Percentiles rank a stretch among this genome's conserved stretches.
phyloP scores from a whole-genome alignment of 1,140 invertebrate genomes.

The Drosophila setifemur region DNA sequence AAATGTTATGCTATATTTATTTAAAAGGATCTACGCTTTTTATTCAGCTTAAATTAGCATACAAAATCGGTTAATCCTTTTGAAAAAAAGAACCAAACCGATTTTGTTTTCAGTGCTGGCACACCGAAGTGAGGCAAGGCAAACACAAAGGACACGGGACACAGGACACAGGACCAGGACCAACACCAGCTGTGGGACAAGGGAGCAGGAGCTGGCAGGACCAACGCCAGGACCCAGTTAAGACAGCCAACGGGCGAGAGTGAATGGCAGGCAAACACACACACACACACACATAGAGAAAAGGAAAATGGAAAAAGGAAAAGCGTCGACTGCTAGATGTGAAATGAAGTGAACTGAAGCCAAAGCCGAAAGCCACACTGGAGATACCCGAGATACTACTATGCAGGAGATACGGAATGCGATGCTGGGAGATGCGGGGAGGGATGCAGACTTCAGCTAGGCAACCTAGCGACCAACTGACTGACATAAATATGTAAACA shows the following conservation, averaged over 20 bases:
- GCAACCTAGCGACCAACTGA: conserved; percentile 67
- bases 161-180: conserved; percentile 18
- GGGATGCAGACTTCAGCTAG: conserved; percentile 24
- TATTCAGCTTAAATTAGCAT: too few species aligned
- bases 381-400: conserved; percentile 2
- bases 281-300: too few species aligned
- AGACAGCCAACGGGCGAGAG: conserved; percentile 55
- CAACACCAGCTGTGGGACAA: conserved; percentile 24
- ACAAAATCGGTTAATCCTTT: too few species aligned
- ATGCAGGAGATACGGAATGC: conserved; percentile 2
- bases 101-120: conserved; percentile 7
- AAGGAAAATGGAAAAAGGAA: too few species aligned
- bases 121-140: conserved; percentile 35
- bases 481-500: conserved; percentile 81
- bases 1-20: too few species aligned
- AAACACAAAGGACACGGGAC: conserved; percentile 40
- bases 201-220: conserved; percentile 15
- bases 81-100: too few species aligned
- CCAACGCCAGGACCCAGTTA: conserved; percentile 33
- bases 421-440: neutral
- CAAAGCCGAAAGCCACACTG: conserved; percentile 36
- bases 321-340: conserved; percentile 46
- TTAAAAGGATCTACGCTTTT: too few species aligned
- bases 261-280: conserved; percentile 71
- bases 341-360: conserved; percentile 60